Base-by-base conservation (phyloP, 2,113 vertebrate species). In the Barnardius zonarius region DNA sequence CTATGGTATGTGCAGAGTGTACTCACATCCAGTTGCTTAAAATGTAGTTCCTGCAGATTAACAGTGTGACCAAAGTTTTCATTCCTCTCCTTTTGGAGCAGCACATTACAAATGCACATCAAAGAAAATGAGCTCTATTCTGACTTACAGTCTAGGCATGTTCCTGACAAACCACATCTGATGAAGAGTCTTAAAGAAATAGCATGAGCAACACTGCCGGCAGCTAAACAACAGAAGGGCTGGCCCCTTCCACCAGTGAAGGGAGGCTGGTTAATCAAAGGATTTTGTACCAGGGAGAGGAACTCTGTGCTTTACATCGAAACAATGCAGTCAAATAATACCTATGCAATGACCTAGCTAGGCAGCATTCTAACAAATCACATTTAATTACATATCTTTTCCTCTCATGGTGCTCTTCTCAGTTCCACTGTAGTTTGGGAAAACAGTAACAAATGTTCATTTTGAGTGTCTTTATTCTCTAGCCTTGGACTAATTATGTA, bases 161-260 rank as follows among this genome's bases (percentile, higher is more conserved):
- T 92, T 96, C 80, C 92, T 95, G 92, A 95, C 95, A 95, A 94
- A 93, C 91, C 92, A 79, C 92, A 95, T 96, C 95, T 94, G 92
- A 96, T 96, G 96, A 92, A 52, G 83, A 95, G 80, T 88, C 86
- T 88, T 96, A 92, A 88, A 96, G 93, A 93, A 96, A 92, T 62
- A 82, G 92, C 83, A 91, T 44, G 87, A 94, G 86, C 81, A 94
- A 66, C 55, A 3, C 68, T 93, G 90, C 95, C 51, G 0, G 91
- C 93, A 96, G 95, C 86, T 57, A 90, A 93, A 93, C 93, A 96
- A 89, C 86, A 93, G 43, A 89, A 92, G 90, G 86, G 52, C 80
- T 94, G 95, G 86, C 84, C 91, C 75, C 87, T 94, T 95, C 62
- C 82, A 73, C 92, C 87, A 62, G 2, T 7, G 66, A 62, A 18